Base-by-base conservation (phyloP, 1,140 invertebrate species). In the Drosophila lini region DNA sequence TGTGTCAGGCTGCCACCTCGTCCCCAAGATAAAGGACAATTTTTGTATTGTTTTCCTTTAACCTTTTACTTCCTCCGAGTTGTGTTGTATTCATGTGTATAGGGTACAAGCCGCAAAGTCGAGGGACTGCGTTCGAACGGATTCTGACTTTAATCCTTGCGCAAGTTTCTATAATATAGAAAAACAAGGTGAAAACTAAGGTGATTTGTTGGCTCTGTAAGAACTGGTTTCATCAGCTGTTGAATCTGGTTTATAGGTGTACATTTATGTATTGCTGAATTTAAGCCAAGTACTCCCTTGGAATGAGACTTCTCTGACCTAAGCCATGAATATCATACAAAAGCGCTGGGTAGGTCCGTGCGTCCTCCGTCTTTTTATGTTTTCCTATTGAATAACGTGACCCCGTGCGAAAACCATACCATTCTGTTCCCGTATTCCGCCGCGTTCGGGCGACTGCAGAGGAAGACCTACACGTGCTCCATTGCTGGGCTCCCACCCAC, bases 31-130 rank as follows among this genome's bases (percentile, higher is more conserved):
- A 53, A 53, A 45, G 57, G 63, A 67, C 56, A 11, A 4, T 32
- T 76, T 42, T 68, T 68, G 28, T 65, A 67, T 56, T 78, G 63
- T 47, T 38, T 59, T 52, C 41, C n/a, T 57, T 68, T 74, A 85
- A 78, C 82, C 81, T 84, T 85, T 85, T 79, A 75, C 81, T 85
- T 77, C 73, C 57, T 78, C 50, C 22, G 36, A n/a, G 28, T 52
- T 25, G n/a, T 53, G 11, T 40, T 42, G 22, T 36, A 15, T 38
- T 28, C 25, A 22, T 74, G 50, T 77, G 76, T 76, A 65, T 56
- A 56, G 62, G 77, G 65, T 58, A 61, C 55, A 58, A 41, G 48
- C 52, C 60, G 58, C 52, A 86, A 86, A 78, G 79, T 86, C 85
- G 69, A 78, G 70, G 78, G 63, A 42, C 40, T 50, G 60, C 74